A percentile compares a stretch with the other conserved stretches of the same genome.
Conservation (phyloP, 2,797 vertebrate genomes). For the Clangula hyemalis region DNA sequence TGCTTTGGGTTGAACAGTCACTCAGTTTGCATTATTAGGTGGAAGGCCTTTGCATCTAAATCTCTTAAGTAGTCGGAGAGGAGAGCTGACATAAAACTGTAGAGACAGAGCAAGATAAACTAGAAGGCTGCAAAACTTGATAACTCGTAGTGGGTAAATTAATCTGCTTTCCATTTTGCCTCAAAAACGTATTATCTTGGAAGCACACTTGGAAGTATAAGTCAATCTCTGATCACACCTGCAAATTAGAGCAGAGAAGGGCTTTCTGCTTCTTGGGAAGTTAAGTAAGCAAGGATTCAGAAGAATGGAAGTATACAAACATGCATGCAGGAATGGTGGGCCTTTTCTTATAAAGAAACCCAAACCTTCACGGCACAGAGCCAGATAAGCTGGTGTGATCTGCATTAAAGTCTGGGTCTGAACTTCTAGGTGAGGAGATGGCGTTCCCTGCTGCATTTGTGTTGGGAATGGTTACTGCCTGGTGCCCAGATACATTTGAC, state of each 20-base stretch:
- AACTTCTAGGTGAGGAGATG: neutral
- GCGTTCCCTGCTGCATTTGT: rapidly evolving
- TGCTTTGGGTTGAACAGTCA: neutral
- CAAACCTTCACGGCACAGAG: rapidly evolving
- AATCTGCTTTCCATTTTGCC: conserved; percentile 58
- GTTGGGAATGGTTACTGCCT: neutral
- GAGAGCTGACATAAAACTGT: conserved; percentile 29
- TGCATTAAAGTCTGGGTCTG: neutral
- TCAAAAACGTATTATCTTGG: conserved; percentile 23
- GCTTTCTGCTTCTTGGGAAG: neutral
- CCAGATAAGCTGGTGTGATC: neutral
- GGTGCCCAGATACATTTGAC: neutral
- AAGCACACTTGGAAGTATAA: conserved; percentile 16
- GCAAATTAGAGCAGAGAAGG: neutral
- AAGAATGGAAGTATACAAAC: neutral
- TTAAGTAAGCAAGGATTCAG: neutral
- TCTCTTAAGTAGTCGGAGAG: conserved; percentile 29
- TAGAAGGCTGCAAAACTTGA: conserved; percentile 7
- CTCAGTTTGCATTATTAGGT: conserved; percentile 12
- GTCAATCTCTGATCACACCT: conserved; percentile 10
- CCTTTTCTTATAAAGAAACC: neutral
- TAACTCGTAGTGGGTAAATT: conserved; percentile 13
- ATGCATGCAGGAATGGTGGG: neutral
- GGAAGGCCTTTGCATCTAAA: conserved; percentile 24
- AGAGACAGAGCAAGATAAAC: conserved; percentile 23